Percentiles rank a stretch among this genome's conserved stretches.
These are phyloP conservation scores for Argynnis bischoffii DNA, from an alignment of 2,888 invertebrate species.

Conservation along the genomic window DNA sequence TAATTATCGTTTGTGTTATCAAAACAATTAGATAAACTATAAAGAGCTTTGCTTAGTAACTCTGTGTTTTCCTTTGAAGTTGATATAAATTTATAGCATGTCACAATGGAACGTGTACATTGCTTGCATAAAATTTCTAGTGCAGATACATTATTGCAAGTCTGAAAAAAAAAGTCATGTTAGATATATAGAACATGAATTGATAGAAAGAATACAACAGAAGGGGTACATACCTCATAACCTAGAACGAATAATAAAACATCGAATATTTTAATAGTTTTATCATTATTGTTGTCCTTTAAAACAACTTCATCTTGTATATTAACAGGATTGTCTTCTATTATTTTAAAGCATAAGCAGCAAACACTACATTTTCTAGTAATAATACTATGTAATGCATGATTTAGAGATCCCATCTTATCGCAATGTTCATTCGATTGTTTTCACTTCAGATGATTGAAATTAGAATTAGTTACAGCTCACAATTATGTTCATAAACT, in stretches of 20 bases:
- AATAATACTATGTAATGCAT: constrained; percentile 51
- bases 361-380: constrained; percentile 56
- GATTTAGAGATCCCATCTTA: constrained; percentile 46
- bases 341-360: constrained; percentile 56
- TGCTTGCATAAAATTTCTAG: constrained; percentile 55
- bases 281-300: constrained; percentile 44
- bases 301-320: constrained; percentile 55
- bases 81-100: constrained; percentile 56
- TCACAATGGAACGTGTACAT: constrained; percentile 53
- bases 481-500: too few relatives aligned
- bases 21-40: constrained; percentile 48
- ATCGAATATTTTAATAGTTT: constrained; percentile 49
- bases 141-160: constrained; percentile 47
- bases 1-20: constrained; percentile 43
- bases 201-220: not conserved
- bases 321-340: constrained; percentile 44
- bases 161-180: constrained; percentile 51
- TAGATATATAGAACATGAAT: not conserved
- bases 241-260: constrained; percentile 54
- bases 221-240: constrained; percentile 50
- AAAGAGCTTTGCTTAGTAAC: constrained; percentile 49
- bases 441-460: not conserved
- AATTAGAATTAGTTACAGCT: too few relatives aligned
- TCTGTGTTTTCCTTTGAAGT: constrained; percentile 49
- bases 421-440: not conserved